Base-by-base conservation (phyloP, 2,113 vertebrate genomes). In the Otus sunia region DNA sequence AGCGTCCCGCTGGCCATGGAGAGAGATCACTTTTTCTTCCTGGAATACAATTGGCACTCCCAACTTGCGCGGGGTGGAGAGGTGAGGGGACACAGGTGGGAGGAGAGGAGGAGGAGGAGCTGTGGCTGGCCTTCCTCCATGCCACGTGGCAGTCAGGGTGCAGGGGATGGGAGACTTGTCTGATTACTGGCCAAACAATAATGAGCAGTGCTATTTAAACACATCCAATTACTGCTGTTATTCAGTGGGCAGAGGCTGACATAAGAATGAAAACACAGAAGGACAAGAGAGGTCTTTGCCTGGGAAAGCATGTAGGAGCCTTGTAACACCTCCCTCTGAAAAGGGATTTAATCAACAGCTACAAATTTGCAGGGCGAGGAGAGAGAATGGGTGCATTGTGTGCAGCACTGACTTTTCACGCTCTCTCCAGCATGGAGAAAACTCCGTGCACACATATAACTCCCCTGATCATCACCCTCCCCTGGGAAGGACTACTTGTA, bases 161-260 rank as follows among this genome's bases (percentile, higher is more conserved):
- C 60, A 79, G 36, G 34, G 37, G 45, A 72, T 1, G 6, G 63
- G 71, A 92, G 86, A 36, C 39, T 88, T 79, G 72, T 90, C 93
- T 92, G 85, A 90, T 96, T 95, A 86, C 55, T 12, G 71, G 55
- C 50, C 95, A 86, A 92, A 94, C 71, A 96, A 93, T 95, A 45
- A 83, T 0, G 21, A 92, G 84, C 88, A 59, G 68, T 36, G 41
- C 86, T 92, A 53, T 88, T 92, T 80, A 92, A 95, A 93, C 78
- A 95, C 94, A 83, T 92, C 79, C 83, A 95, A 95, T 97, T 96
- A 96, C 79, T 78, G 82, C 39, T 45, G 81, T n/a, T 79, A 85
- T 93, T 95, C 86, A 93, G 91, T 9, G 72, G 67, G 79, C 88
- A 86, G 92, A 86, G 68, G 75, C 78, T 10, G 18, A 45, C 0